Evolutionary conservation across 2,113 vertebrate species (phyloP), one percentile per base, ranked within the genome.

Genomic region (Nycticryphes semicollaris): DNA sequence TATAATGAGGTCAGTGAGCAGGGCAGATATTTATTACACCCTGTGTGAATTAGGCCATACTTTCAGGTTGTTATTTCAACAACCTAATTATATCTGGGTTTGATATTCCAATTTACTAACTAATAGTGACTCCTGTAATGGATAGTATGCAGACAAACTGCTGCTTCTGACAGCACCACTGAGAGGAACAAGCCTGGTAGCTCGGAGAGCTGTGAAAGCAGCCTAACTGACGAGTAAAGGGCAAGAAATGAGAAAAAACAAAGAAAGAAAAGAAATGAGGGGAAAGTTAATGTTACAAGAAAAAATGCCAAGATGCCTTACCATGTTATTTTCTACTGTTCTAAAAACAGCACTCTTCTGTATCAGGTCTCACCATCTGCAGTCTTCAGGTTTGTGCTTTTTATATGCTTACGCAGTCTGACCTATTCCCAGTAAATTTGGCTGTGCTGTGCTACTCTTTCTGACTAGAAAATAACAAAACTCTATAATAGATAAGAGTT

Each of bases 311-410:
- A 82, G 91, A 87, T 91, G 87, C 33, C 37, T 97, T 79, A 79
- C 87, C 4, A 2, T 63, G 62, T 57, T 94, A 51, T 91, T 96
- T 73, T 96, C 91, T 75, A 31, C 89, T 62, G 74, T 91, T 94
- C 74, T 97, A 31, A 97, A 96, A 93, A 78, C 93, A 79, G 95
- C 84, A 43, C 48, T 97, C 30, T 95, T 96, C 74, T 97, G 95
- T 93, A 94, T 97, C 94, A 96, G 89, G 45, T 87, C 93, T 96
- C 96, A 96, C 7, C 94, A 94, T 94, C 96, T 96, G 51, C 94
- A 96, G 15, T 93, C 94, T 93, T 95, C 96, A 97, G 96, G 96
- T 97, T 93, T 91, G 96, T 97, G 53, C 39, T 82, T 91, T 94
- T 91, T 93, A 25, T 94, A 48, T 95, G 23, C 54, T 94, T 92